Evolutionary conservation across 1,140 invertebrate genomes (phyloP).

Genomic region (Cyphomyrmex costatus): DNA sequence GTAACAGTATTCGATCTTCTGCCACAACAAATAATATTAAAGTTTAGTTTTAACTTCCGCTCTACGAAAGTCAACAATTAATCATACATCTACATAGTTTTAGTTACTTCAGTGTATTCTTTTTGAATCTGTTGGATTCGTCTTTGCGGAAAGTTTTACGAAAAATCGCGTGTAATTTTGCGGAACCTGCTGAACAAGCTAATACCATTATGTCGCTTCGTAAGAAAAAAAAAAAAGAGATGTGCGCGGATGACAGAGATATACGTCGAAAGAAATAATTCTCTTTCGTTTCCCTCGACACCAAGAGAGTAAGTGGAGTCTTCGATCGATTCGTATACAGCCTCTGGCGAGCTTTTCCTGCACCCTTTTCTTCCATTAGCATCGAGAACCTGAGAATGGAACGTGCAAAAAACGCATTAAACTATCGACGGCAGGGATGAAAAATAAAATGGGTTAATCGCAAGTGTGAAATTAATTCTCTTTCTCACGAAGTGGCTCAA

Average conservation of each 20-base stretch:
- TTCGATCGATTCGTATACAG: slow-evolving; percentile 61
- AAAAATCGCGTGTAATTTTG: slow-evolving; percentile 38
- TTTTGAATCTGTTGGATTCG: background rate
- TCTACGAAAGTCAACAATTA: background rate
- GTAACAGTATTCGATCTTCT: background rate
- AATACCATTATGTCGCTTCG: background rate
- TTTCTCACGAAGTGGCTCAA: slow-evolving; percentile 4
- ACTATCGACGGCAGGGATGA: background rate
- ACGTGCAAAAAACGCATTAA: slow-evolving; percentile 69
- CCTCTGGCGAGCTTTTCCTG: slow-evolving; percentile 12
- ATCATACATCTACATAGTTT: background rate
- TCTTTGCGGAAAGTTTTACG: background rate
- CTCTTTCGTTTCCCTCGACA: slow-evolving; percentile 11
- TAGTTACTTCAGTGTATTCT: background rate
- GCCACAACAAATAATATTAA: slow-evolving; percentile 6
- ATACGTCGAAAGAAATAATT: slow-evolving; percentile 46
- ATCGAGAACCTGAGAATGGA: slow-evolving; percentile 36
- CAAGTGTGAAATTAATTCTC: slow-evolving; percentile 61
- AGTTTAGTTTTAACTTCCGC: background rate
- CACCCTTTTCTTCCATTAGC: slow-evolving; percentile 47
- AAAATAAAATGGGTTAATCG: background rate
- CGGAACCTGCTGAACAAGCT: slow-evolving; percentile 36
- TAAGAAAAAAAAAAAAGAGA: background rate
- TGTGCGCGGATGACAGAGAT: background rate
- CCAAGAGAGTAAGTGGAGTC: slow-evolving; percentile 32